These are phyloP conservation scores for Allacma fusca DNA, from an alignment of 2,888 invertebrate genomes.

Conservation along the genomic window DNA sequence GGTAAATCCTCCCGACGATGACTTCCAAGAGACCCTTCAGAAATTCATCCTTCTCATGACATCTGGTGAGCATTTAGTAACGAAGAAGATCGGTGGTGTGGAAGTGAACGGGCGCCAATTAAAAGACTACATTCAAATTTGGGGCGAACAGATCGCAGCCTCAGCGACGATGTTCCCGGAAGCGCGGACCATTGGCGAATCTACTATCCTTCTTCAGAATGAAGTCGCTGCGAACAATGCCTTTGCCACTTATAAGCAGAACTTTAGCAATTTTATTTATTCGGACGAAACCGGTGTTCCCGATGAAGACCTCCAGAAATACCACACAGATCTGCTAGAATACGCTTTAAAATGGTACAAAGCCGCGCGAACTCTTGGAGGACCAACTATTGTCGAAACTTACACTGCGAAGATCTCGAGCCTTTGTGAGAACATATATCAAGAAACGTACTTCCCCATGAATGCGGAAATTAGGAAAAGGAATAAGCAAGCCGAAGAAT, in stretches of 20 bases:
- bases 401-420: neutral
- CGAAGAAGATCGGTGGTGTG: constrained; percentile 24
- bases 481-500: neutral
- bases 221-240: neutral
- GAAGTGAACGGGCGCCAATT: constrained; percentile 11
- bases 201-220: constrained; percentile 18
- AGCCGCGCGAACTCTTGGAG: neutral
- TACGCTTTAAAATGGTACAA: neutral
- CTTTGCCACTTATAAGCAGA: neutral
- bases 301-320: neutral
- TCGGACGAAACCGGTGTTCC: neutral
- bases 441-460: neutral
- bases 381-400: neutral
- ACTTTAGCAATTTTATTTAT: neutral
- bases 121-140: neutral
- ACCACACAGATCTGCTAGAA: neutral
- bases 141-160: neutral
- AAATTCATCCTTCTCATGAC: neutral
- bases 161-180: neutral
- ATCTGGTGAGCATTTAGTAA: constrained; percentile 7
- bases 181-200: neutral
- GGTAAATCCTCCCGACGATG: neutral
- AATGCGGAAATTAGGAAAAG: neutral
- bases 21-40: neutral
- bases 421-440: neutral